phyloP scores from a whole-genome alignment of 1,140 invertebrate genomes.

The Drosophila aff. region DNA sequence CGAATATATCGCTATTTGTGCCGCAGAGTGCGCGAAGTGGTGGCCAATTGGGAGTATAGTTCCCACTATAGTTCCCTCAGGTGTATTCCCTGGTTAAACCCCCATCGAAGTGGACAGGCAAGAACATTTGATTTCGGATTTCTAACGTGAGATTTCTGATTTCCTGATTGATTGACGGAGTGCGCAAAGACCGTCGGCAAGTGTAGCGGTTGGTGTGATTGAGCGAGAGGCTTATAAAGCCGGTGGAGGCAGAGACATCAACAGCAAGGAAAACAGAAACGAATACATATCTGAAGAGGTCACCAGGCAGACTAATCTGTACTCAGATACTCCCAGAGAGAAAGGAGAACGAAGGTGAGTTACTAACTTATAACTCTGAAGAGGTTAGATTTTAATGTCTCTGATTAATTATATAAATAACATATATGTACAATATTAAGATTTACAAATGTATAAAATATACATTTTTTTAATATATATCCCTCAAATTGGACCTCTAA shows the following conservation, averaged over 20 bases:
- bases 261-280: not conserved
- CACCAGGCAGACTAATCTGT: not conserved
- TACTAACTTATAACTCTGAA: no score
- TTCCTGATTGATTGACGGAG: slow-evolving; percentile 25
- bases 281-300: not conserved
- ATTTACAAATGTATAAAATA: no score
- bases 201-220: slow-evolving; percentile 20
- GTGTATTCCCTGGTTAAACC: not conserved
- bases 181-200: slow-evolving; percentile 70
- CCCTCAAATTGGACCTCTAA: no score
- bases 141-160: not conserved
- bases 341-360: slow-evolving; percentile 21
- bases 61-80: not conserved
- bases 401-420: no score
- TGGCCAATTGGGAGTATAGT: slow-evolving; percentile 21
- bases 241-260: slow-evolving; percentile 8
- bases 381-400: not conserved
- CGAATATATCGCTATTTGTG: slow-evolving; percentile 6
- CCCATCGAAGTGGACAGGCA: slow-evolving; percentile 8
- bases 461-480: no score
- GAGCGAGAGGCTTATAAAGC: not conserved
- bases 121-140: slow-evolving; percentile 6
- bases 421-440: not conserved
- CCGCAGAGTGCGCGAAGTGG: slow-evolving; percentile 5
- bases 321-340: not conserved